Evolutionary conservation across 2,888 invertebrate species (phyloP).

Genomic region (Pyrrhosoma nymphula): DNA sequence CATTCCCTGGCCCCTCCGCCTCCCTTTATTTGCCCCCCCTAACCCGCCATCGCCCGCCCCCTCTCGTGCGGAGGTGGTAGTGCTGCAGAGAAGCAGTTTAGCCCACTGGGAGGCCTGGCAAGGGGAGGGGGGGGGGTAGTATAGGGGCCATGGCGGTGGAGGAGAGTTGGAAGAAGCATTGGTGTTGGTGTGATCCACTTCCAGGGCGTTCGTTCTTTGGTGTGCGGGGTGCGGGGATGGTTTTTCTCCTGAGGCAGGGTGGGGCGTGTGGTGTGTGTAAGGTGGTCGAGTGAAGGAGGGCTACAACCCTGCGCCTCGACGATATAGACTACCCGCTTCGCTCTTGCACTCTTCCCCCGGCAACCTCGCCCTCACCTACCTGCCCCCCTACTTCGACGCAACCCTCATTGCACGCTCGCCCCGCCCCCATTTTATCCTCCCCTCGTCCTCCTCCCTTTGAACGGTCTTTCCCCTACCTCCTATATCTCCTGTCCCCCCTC

Average conservation of each 20-base stretch:
- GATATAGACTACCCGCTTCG: not conserved
- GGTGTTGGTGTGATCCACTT: not conserved
- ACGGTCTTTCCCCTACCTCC: not conserved
- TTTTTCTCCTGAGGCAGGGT: not conserved
- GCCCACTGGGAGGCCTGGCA: constrained; percentile 55
- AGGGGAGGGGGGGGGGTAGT: not conserved
- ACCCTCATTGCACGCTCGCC: not conserved
- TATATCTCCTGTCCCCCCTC: not conserved
- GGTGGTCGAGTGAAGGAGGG: constrained; percentile 2
- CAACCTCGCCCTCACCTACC: not conserved
- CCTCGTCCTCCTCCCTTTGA: not conserved
- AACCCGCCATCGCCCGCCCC: not conserved
- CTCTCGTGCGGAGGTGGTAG: not conserved
- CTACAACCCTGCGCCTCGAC: not conserved
- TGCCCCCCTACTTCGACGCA: not conserved
- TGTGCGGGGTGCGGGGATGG: not conserved
- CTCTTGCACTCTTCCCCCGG: too few relatives aligned
- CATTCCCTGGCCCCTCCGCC: not conserved
- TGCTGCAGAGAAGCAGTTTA: constrained; percentile 65
- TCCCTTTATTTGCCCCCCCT: not conserved
- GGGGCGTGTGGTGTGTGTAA: constrained; percentile 16
- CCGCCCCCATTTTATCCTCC: not conserved
- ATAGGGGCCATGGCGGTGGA: not conserved
- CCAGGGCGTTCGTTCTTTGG: not conserved
- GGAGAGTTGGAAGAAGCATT: not conserved